Base-by-base conservation (phyloP, 2,797 vertebrate species). In the Acestrorhynchus altus region DNA sequence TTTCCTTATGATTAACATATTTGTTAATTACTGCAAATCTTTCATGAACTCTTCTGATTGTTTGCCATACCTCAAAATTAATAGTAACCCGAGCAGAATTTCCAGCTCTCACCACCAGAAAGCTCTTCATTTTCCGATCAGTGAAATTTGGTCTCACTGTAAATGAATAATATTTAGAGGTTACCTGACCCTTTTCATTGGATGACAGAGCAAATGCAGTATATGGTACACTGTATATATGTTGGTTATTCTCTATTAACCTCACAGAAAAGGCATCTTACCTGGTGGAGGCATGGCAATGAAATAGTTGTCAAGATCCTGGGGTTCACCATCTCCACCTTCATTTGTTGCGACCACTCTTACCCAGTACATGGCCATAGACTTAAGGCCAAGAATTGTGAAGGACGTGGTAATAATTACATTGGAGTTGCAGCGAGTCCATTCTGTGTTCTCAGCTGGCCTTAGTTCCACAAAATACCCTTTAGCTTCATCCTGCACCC, bases 401-500 rank as follows among this genome's bases (percentile, higher is more conserved):
- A 92, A 95, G 39, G 88, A 91, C 76, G 89, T 91, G 18, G 66
- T n/a, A 0, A 87, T 86, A 74, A 95, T 86, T 0, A 91, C 81
- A 61, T 83, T 90, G 8, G 66, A 8, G 56, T 94, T 96, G 85
- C 94, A 96, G 0, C 90, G 92, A 68, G 71, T 79, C 96, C 96
- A 97, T 47, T 88, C 93, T 40, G 89, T 86, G 83, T 87, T 89
- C 74, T 91, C 91, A 10, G 90, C 88, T 79, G 91, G 85, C 66
- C 92, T 89, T 66, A 96, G 82, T 85, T 97, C 96, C 77, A 96
- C 94, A 82, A 95, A 88, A 0, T 96, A 97, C 11, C 95, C 95
- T 83, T 93, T 95, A 39, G 94, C 92, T 26, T 89, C 87, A 7
- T 90, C 92, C 72, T 91, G 86, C 69, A 93, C 90, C 0, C 92